These are phyloP conservation scores for Cinclus mexicanus DNA, from an alignment of 2,113 vertebrate species.

Conservation along the genomic window DNA sequence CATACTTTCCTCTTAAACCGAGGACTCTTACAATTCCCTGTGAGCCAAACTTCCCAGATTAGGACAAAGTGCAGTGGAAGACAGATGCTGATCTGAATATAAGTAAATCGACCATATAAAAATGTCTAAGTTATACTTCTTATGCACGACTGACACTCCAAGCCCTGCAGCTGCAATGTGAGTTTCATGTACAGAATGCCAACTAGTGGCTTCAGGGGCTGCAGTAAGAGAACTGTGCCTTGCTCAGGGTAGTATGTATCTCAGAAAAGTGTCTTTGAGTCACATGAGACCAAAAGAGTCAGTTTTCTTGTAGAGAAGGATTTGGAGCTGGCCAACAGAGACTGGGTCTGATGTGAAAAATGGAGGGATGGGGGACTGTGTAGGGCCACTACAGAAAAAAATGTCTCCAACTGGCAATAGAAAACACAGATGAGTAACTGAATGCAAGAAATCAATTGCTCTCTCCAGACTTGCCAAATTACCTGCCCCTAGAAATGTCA, in stretches of 20 bases:
- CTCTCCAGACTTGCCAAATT: neutral
- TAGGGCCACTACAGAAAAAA: neutral
- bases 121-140: neutral
- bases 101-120: neutral
- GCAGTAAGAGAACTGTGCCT: neutral
- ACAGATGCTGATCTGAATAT: neutral
- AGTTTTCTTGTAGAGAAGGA: neutral
- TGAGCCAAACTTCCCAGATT: neutral
- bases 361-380: neutral
- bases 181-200: neutral
- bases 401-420: neutral
- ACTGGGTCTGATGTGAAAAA: neutral
- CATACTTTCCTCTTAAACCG: neutral
- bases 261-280: neutral
- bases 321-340: neutral
- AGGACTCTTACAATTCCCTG: neutral
- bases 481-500: neutral
- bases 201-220: neutral
- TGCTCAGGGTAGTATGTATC: neutral
- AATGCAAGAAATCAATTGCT: neutral
- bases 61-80: neutral
- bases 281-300: neutral
- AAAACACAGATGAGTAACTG: neutral
- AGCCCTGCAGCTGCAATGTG: neutral
- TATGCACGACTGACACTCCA: neutral